Evolutionary conservation across 2,113 vertebrate species (phyloP), one percentile per base, ranked within the genome.

Genomic region (Barbus barbus): DNA sequence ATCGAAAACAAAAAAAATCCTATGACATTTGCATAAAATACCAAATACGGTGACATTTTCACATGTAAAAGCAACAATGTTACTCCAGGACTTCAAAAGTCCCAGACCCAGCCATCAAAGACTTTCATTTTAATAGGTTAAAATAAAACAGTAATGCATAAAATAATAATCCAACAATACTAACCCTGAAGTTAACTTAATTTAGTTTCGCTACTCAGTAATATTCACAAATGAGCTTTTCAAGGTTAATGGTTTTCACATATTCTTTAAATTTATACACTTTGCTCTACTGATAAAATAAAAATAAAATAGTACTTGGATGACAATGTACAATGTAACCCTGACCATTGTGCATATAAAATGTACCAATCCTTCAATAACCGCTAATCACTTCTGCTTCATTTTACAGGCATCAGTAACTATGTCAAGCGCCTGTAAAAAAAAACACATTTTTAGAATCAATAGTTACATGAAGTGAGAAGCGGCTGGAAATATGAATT

Each of bases 171-270:
- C 33, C 86, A 83, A 84, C 83, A 76, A 83, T 8, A 86, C 81
- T 84, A 84, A 90, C 77, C 77, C 75, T 86, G 78, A 82, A 86
- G 81, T 80, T 83, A 83, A 88, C 86, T 74, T 90, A 14, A 81
- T 53, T 56, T 74, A 1, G n/a, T 73, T 81, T 87, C 80, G 84
- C 80, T 86, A 86, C 67, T 76, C 51, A 48, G 74, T 74, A 78
- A 86, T 60, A 82, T 90, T 85, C 79, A 87, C 78, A 91, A 67
- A 90, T 87, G 11, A 89, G 65, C 86, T 85, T n/a, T 41, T 86
- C 75, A 88, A 89, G 89, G 73, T 90, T 87, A 90, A 81, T 1
- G n/a, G 11, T 87, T 89, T 92, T 92, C 89, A 92, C 88, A 94
- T 89, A 69, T 86, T 89, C 44, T 76, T 83, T 71, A 75, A 74